Evolutionary conservation across 37 sponge, comb jelly and placozoan genomes (phyloP).

Genomic region (Haliclona indistincta): DNA sequence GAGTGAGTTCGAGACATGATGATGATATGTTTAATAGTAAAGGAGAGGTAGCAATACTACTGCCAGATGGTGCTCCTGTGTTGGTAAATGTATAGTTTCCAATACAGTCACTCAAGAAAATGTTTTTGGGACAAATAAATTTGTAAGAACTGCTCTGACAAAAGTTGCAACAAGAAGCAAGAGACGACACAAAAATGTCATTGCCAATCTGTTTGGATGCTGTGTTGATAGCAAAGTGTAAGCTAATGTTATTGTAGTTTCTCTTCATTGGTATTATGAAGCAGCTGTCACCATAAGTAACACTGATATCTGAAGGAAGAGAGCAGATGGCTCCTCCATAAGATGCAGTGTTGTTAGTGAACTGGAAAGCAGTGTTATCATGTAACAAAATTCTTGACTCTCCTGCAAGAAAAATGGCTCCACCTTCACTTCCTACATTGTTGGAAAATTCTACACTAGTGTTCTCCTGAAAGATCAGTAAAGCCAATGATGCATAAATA

Average conservation of each 20-base stretch:
- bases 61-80: neutral
- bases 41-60: neutral
- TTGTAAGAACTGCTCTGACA: neutral
- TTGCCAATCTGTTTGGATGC: neutral
- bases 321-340: constrained; percentile 1
- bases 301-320: neutral
- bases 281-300: neutral
- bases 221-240: neutral
- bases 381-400: neutral
- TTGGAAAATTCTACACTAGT: no score
- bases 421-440: neutral
- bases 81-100: neutral
- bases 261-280: neutral
- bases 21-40: no score
- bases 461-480: no score
- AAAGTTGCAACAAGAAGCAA: neutral
- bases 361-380: neutral
- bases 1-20: no score
- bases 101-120: neutral
- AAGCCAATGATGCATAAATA: no score
- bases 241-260: neutral
- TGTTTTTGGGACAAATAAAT: neutral
- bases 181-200: neutral
- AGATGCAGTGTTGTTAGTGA: neutral
- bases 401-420: neutral